Conservation (phyloP, 2,888 invertebrate genomes). For the Cecidostiba fungosa region DNA sequence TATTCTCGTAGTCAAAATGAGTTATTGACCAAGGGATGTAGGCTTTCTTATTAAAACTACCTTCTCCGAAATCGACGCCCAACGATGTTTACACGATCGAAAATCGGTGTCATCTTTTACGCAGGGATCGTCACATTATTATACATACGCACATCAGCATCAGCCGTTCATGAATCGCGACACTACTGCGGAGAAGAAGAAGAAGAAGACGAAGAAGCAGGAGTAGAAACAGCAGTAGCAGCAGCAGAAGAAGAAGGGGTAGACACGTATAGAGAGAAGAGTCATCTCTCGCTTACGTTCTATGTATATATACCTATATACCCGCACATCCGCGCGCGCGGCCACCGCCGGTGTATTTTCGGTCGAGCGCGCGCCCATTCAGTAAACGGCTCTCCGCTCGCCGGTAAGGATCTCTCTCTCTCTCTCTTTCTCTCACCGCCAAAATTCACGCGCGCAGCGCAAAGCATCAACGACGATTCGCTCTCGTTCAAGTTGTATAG, state of each 20-base stretch:
- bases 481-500: background rate
- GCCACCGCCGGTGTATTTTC: conserved; percentile 34
- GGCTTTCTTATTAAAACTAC: too few relatives aligned
- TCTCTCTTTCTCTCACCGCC: conserved; percentile 62
- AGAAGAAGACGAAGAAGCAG: background rate
- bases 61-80: conserved; percentile 18
- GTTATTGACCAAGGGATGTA: too few relatives aligned
- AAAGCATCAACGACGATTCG: background rate
- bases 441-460: background rate
- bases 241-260: background rate
- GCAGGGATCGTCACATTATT: background rate
- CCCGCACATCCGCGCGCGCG: background rate
- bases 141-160: background rate
- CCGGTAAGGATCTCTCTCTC: conserved; percentile 50
- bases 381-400: conserved; percentile 61
- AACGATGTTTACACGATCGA: conserved; percentile 9
- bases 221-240: background rate
- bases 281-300: conserved; percentile 33
- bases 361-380: conserved; percentile 40
- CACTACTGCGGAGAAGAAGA: background rate
- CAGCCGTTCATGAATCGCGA: conserved; percentile 8
- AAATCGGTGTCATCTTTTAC: conserved; percentile 11
- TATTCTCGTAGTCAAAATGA: too few relatives aligned
- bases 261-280: conserved; percentile 16
- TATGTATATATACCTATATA: background rate